phyloP scores from a whole-genome alignment of 2,113 vertebrate genomes.

The Megaleporinus macrocephalus region DNA sequence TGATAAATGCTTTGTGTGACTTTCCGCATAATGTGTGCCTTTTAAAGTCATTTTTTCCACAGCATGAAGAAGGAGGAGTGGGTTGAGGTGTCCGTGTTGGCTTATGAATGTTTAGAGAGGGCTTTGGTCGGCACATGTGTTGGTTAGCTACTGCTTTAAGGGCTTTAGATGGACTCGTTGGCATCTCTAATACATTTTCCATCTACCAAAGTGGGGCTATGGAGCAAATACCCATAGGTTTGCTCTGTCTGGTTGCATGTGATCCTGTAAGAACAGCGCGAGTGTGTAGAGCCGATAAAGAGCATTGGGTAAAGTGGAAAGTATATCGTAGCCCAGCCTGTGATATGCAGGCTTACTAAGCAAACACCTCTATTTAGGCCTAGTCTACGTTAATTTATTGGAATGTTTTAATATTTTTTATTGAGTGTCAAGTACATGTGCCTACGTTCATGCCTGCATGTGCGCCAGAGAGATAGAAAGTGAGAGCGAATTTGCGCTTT shows the following conservation, averaged over 20 bases:
- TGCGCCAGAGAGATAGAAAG: not conserved
- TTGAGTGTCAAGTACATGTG: not conserved
- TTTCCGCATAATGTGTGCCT: conserved; percentile 7
- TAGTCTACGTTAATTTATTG: conserved; percentile 7
- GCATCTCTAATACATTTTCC: conserved; percentile 27
- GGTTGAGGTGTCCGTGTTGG: not conserved
- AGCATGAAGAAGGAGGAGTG: conserved; percentile 1
- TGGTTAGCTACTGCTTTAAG: conserved; percentile 17
- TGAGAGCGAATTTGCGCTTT: not conserved
- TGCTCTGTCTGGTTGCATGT: not conserved
- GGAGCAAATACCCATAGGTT: conserved; percentile 10
- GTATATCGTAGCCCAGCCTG: not conserved
- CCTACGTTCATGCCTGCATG: not conserved
- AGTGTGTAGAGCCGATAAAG: conserved; percentile 7
- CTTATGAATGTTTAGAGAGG: conserved; percentile 6
- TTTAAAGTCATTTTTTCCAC: conserved; percentile 6
- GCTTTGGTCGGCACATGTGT: not conserved
- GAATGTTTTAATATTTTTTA: not conserved
- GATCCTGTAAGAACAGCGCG: conserved; percentile 9
- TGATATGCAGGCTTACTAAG: not conserved
- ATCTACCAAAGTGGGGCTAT: conserved; percentile 5
- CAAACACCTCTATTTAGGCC: conserved; percentile 7
- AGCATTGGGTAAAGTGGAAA: not conserved
- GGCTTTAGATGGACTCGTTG: conserved; percentile 22
- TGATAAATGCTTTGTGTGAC: conserved; percentile 1